Evolutionary conservation across 2,113 vertebrate genomes (phyloP).

Genomic region (Athene cunicularia): DNA sequence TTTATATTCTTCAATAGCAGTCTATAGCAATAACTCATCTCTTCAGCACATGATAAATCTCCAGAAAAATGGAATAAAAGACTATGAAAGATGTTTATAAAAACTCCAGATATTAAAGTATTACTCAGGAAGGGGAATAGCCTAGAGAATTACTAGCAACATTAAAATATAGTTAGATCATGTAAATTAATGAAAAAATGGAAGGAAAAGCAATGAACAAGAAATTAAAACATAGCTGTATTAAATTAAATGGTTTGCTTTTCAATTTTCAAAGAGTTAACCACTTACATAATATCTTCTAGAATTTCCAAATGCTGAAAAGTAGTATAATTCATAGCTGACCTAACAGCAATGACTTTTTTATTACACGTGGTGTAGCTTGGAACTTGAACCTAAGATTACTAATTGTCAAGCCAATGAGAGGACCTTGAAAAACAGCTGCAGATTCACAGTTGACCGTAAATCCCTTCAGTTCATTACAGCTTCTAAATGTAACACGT

Average conservation of each 20-base stretch:
- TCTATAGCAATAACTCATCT: background rate
- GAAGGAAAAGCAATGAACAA: background rate
- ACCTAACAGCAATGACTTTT: background rate
- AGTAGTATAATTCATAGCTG: background rate
- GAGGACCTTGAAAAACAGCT: background rate
- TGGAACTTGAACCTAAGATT: background rate
- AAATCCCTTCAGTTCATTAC: background rate
- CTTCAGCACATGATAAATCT: background rate
- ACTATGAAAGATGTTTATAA: background rate
- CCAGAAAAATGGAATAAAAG: background rate
- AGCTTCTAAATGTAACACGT: background rate
- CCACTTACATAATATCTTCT: background rate
- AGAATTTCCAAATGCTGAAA: background rate
- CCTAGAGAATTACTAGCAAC: background rate
- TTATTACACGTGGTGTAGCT: background rate
- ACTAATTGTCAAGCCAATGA: background rate
- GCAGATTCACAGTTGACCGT: background rate
- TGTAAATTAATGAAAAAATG: background rate
- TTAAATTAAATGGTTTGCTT: background rate
- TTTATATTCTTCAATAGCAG: background rate
- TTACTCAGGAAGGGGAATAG: background rate
- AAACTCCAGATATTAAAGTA: background rate
- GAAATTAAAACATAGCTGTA: background rate
- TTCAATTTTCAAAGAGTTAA: background rate
- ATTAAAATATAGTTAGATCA: background rate